Evolutionary conservation across 1,140 invertebrate species (phyloP), one percentile per base, ranked within the genome.

Genomic region (Conopomorpha cramerella): DNA sequence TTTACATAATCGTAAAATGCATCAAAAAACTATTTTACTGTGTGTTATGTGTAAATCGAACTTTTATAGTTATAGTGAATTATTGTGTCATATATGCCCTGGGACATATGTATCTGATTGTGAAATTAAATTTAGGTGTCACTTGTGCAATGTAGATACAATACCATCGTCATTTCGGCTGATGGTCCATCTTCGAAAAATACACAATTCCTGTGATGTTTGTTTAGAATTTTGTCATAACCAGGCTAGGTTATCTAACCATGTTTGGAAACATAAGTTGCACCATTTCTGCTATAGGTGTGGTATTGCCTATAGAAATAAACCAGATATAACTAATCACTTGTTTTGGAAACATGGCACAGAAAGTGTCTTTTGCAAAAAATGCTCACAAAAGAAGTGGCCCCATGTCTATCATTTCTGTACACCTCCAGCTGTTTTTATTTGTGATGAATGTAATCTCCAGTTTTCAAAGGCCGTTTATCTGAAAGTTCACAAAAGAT

Each of bases 321-420:
- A 92, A 62, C 86, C 86, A 25, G 90, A 92, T 51, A 92, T 93
- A 32, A 91, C 86, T 19, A 91, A 90, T 53, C 91, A 94, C 78
- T 68, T 93, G 25, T 92, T 92, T 59, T 94, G 91, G 91, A 93
- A 94, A 60, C 91, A 94, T 62, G 90, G 90, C 8, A 93, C 90
- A 2, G 90, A 93, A 57, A 92, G 90, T 74, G 85, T 90, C 1
- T 65, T 87, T 2, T 94, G 91, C 60, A 91, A 91, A 63, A 86
- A 83, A 53, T 94, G 91, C 68, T 58, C 92, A 2, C 88, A 92
- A 45, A 93, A 93, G 55, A 92, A 92, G 47, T 93, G 91, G 91
- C 89, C 89, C 0, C 90, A 93, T 65, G 87, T 92, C 7, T 94
- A 93, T 74, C 91, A 94, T 55, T 93, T 93, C 56, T 94, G 91